Evolutionary conservation across 2,888 invertebrate species (phyloP).

Genomic region (Hipparchia semele): DNA sequence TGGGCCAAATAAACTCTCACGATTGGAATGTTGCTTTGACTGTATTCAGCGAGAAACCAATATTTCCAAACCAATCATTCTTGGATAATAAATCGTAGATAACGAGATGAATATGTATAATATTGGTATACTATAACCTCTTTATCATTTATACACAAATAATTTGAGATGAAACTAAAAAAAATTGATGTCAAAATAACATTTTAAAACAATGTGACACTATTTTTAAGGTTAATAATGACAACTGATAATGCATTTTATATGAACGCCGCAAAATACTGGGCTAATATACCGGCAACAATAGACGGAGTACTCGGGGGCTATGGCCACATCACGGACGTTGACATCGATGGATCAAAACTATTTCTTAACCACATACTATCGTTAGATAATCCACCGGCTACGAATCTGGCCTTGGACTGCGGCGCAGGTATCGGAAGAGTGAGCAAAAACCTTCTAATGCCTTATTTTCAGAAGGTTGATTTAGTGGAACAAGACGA

Average conservation of each 20-base stretch:
- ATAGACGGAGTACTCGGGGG: conserved; percentile 98
- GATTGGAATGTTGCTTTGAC: conserved; percentile 2
- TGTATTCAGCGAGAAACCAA: background rate
- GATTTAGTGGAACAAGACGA: conserved; percentile 96
- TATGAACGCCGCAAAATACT: conserved; percentile 90
- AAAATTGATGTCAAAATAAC: background rate
- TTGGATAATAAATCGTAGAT: too few species aligned
- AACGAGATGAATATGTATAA: too few species aligned
- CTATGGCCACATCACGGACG: conserved; percentile 91
- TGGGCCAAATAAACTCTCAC: background rate
- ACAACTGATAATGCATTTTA: conserved; percentile 73
- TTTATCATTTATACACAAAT: background rate
- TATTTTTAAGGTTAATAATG: conserved; percentile 19
- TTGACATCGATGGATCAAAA: conserved; percentile 94
- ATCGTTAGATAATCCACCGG: conserved; percentile 75
- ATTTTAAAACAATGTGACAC: background rate
- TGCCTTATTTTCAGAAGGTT: conserved; percentile 90
- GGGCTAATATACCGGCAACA: conserved; percentile 93
- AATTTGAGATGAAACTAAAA: background rate
- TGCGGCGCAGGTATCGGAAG: conserved; percentile 99
- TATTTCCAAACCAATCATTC: background rate
- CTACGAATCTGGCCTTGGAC: conserved; percentile 89
- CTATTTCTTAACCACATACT: conserved; percentile 86
- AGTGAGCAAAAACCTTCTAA: conserved; percentile 92
- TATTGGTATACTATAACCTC: background rate